Evolutionary conservation across 2,888 invertebrate genomes (phyloP).

Genomic region (Tanaodytes sp.): DNA sequence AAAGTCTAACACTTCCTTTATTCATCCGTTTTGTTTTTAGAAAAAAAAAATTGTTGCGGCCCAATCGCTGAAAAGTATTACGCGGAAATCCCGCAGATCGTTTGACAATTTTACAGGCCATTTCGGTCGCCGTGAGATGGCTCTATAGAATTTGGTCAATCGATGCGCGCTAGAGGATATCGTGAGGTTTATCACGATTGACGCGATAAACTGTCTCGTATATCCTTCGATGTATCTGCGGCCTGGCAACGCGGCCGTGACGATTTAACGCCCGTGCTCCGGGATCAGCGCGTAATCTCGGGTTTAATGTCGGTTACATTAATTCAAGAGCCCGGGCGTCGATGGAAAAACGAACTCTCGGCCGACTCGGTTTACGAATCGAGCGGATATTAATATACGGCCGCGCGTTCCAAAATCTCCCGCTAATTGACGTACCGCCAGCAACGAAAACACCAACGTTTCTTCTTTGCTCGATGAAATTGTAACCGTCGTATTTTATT

Average conservation of each 20-base stretch:
- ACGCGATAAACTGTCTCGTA: conserved; percentile 57
- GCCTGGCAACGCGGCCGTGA: conserved; percentile 54
- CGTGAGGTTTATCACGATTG: conserved; percentile 65
- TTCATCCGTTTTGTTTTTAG: too few relatives aligned
- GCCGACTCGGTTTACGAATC: conserved; percentile 17
- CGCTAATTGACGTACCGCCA: background rate
- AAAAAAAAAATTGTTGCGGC: too few relatives aligned
- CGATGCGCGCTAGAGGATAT: conserved; percentile 58
- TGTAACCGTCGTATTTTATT: too few relatives aligned
- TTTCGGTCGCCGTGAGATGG: conserved; percentile 54
- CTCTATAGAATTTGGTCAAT: conserved; percentile 58
- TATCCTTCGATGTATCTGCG: conserved; percentile 52
- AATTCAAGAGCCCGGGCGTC: conserved; percentile 59
- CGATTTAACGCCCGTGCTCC: conserved; percentile 64
- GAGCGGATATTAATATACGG: conserved; percentile 28
- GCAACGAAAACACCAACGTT: too few relatives aligned
- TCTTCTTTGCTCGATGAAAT: too few relatives aligned
- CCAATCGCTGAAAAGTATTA: too few relatives aligned
- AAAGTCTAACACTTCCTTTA: too few relatives aligned
- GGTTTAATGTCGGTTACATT: conserved; percentile 67
- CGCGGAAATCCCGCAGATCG: conserved; percentile 40
- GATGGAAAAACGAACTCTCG: conserved; percentile 35
- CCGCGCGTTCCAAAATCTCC: background rate
- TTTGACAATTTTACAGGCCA: conserved; percentile 56
- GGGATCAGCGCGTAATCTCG: conserved; percentile 67